Base-by-base conservation (phyloP, 1,140 invertebrate genomes). In the Pachyrhynchus sulphureomaculatus region DNA sequence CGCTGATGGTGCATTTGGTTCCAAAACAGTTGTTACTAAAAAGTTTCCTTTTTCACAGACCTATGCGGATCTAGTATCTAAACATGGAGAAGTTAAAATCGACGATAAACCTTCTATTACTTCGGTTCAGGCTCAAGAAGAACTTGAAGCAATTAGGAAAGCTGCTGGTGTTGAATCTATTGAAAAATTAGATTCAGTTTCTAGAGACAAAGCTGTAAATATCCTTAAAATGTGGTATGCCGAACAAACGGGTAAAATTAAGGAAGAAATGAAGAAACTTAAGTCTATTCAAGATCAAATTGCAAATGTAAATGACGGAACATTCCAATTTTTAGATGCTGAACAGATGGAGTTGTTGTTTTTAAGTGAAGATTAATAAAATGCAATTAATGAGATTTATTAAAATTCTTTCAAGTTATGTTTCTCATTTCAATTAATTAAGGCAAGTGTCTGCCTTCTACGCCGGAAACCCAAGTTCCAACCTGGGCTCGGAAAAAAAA, bases 201-300 rank as follows among this genome's bases (percentile, higher is more conserved):
- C 68, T 1, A 70, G 52, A 52, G 65, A 67, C 0, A 67, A 68
- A 34, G 66, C 66, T 10, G 48, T 71, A 24, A 60, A 68, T 26
- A 64, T 72, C 9, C 61, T 74, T 55, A 67, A 68, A 47, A 54
- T 62, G 13, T 72, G 70, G 71, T 62, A 72, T 13, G 57, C 54
- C 17, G 70, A 73, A 42, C 72, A 74, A 63, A 60, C 70, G 3
- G 54, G 64, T 12, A 74, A 73, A 48, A 70, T 74, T 18, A 64
- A 71, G 21, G 68, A 62, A 6, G 72, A 74, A 57, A 45, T 74
- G 53, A 65, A 69, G 44, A 64, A 68, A 53, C 54, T 74, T 10
- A 58, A 55, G 20, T 56, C 52, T 1, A 64, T 67, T 18, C 55
- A 64, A 58, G 65, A 67, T 42, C 70, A 67, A 53, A 66, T 66